A percentile compares a stretch with the other conserved stretches of the same genome.
Evolutionary conservation across 2,113 vertebrate genomes (phyloP).

Genomic region (Xiphorhynchus elegans): DNA sequence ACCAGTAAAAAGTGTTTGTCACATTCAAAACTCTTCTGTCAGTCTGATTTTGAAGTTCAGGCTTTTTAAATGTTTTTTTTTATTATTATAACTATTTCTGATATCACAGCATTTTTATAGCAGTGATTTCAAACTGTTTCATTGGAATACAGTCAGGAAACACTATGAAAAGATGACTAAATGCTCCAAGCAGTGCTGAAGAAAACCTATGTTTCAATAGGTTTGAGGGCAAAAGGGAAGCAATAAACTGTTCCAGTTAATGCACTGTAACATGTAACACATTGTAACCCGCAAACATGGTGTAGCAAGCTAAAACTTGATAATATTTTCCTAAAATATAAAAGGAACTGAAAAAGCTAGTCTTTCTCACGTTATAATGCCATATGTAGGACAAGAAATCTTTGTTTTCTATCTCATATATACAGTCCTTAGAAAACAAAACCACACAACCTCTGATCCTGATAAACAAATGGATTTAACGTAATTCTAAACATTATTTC

Average conservation of each 20-base stretch:
- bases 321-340: background rate
- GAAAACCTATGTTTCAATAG: background rate
- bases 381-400: background rate
- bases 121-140: background rate
- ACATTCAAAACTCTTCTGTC: background rate
- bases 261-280: background rate
- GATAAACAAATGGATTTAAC: background rate
- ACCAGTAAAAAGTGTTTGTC: background rate
- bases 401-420: background rate
- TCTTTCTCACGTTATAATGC: background rate
- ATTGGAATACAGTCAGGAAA: background rate
- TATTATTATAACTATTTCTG: background rate
- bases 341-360: rapidly evolving
- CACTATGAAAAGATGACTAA: background rate
- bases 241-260: background rate
- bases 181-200: background rate
- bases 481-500: background rate
- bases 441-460: background rate
- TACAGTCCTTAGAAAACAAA: background rate
- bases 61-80: background rate
- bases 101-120: background rate
- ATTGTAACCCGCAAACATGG: rapidly evolving
- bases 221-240: background rate
- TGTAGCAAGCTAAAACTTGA: background rate
- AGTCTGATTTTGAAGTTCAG: background rate